phyloP scores from a whole-genome alignment of 2,888 invertebrate species.

The Tryphoninae sp. region DNA sequence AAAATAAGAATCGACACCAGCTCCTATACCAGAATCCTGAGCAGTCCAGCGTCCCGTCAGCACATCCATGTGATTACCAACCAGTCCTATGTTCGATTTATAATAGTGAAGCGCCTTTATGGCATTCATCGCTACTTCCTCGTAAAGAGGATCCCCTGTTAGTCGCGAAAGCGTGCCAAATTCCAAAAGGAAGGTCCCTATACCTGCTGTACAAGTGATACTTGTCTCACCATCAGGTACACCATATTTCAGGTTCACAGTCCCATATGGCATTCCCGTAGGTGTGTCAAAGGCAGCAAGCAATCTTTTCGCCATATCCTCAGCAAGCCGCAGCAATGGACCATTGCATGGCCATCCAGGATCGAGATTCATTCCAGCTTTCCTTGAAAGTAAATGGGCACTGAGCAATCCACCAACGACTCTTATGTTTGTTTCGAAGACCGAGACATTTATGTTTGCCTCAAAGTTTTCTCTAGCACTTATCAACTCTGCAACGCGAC shows the following conservation, averaged over 20 bases:
- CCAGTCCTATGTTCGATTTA: conserved; percentile 92
- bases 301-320: conserved; percentile 95
- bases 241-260: conserved; percentile 94
- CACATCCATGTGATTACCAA: conserved; percentile 99
- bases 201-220: conserved; percentile 98
- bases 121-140: conserved; percentile 96
- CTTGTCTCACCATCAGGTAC: conserved; percentile 97
- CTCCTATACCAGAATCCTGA: conserved; percentile 97
- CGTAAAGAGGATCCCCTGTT: conserved; percentile 97
- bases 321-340: conserved; percentile 94
- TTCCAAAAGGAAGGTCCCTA: conserved; percentile 98
- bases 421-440: conserved; percentile 99
- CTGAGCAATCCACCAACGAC: conserved; percentile 98
- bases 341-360: conserved; percentile 99
- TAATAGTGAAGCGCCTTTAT: conserved; percentile 93
- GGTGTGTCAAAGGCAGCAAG: conserved; percentile 95
- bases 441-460: conserved; percentile 98
- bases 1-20: conserved; percentile 98
- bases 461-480: conserved; percentile 92
- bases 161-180: conserved; percentile 96
- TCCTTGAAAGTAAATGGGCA: conserved; percentile 95
- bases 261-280: conserved; percentile 99
- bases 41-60: conserved; percentile 98
- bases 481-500: conserved; percentile 92
- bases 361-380: conserved; percentile 90